Percentiles rank a stretch among this genome's conserved stretches.
These are phyloP conservation scores for Watsonalla binaria DNA, from an alignment of 2,888 invertebrate genomes.

Conservation along the genomic window DNA sequence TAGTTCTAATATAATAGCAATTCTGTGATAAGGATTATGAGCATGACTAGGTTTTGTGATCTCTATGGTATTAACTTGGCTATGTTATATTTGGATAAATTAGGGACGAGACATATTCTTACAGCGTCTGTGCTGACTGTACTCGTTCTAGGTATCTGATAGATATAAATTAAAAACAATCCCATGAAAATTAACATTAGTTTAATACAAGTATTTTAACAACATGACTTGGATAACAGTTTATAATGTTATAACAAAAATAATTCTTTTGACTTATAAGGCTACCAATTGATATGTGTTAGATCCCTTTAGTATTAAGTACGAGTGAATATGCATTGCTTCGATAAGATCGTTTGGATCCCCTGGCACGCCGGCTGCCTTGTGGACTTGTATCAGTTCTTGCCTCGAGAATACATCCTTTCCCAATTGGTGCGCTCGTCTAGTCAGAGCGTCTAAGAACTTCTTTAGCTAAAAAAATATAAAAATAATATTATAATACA, in stretches of 20 bases:
- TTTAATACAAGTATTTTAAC: background rate
- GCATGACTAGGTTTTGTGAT: background rate
- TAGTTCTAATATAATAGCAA: background rate
- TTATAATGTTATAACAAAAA: background rate
- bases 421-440: constrained; percentile 80
- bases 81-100: background rate
- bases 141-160: no score
- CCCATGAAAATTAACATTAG: background rate
- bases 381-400: constrained; percentile 87
- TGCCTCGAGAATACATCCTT: constrained; percentile 86
- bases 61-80: background rate
- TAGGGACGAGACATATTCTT: no score
- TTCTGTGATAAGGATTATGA: background rate
- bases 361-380: constrained; percentile 80
- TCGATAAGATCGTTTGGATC: constrained; percentile 85
- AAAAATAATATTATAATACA: background rate
- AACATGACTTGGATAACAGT: background rate
- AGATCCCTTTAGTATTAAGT: constrained; percentile 88
- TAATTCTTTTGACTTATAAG: constrained; percentile 28
- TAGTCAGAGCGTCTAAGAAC: constrained; percentile 83
- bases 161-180: no score
- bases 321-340: constrained; percentile 90
- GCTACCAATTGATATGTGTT: constrained; percentile 82
- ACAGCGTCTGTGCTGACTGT: no score
- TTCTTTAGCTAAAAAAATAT: constrained; percentile 81